A percentile compares a stretch with the other conserved stretches of the same genome.
phyloP scores from a whole-genome alignment of 2,797 vertebrate genomes.

The Pteropus rufus region DNA sequence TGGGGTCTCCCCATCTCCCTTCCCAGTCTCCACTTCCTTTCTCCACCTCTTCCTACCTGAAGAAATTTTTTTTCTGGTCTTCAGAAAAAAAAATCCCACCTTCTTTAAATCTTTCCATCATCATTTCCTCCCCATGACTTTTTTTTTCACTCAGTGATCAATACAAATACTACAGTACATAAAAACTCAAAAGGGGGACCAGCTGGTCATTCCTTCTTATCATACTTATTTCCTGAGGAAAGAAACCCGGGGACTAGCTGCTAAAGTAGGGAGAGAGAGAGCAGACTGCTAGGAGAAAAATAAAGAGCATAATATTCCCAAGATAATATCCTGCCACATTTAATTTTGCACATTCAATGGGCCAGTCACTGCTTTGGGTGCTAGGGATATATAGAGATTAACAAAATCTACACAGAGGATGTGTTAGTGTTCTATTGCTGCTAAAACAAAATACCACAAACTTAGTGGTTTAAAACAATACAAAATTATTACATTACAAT shows the following conservation, averaged over 20 bases:
- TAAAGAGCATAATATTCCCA: neutral
- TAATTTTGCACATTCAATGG: neutral
- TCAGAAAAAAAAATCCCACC: neutral
- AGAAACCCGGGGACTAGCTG: neutral
- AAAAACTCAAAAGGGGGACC: neutral
- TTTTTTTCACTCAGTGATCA: neutral
- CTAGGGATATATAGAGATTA: neutral
- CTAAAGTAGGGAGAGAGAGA: neutral
- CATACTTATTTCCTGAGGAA: neutral
- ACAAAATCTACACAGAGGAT: neutral
- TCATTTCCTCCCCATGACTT: neutral
- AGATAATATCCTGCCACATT: neutral
- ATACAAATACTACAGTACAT: neutral
- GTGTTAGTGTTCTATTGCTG: neutral
- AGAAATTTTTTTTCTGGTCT: neutral
- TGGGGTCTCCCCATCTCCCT: neutral
- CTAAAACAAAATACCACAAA: neutral
- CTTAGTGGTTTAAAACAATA: neutral
- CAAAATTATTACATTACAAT: neutral
- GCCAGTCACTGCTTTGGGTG: neutral
- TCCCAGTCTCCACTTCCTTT: neutral
- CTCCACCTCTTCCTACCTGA: neutral
- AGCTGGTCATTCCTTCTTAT: neutral
- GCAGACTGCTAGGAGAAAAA: neutral
- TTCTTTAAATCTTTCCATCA: neutral